Base-by-base conservation (phyloP, 2,113 vertebrate species). In the Lophius piscatorius region DNA sequence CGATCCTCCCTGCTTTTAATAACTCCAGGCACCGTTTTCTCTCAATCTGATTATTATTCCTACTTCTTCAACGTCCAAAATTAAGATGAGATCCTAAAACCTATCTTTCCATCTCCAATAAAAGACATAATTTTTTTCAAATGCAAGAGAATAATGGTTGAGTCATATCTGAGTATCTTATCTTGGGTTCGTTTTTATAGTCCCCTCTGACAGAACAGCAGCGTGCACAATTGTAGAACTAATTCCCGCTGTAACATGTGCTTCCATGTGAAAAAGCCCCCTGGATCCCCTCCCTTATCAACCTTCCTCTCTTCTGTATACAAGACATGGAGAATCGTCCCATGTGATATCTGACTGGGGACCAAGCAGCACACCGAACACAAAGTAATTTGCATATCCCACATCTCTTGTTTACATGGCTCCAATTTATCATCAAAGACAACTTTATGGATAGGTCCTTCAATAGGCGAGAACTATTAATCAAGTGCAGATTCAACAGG, bases 351-450 rank as follows among this genome's bases (percentile, higher is more conserved):
- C 69, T 42, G 41, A 65, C 69, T 76, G 22, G 72, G 73, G 84
- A 79, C 63, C 58, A 21, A 58, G 73, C 54, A 45, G 41, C 72
- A 46, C 65, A 65, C 56, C 60, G 73, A 77, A 80, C 64, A 81
- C 59, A 68, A 56, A 70, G 29, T 76, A 13, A 87, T 90, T 86
- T 85, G 66, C 87, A 88, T 90, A 83, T 81, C 82, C 76, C 78
- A 80, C 62, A 76, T 82, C 55, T 83, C 64, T 46, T 86, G 80
- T 89, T 87, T 87, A 85, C 84, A 80, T 16, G 9, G 65, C 56
- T 54, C 61, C 58, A 83, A 89, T 90, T 87, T 86, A 88, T 88
- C 86, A 82, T 85, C 72, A 82, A 71, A 79, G 82, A 86, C 76
- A 76, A 82, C 65, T 77, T 74, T 63, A 81, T 66, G 63, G 70